Percentiles rank a stretch among this genome's conserved stretches.
phyloP scores from a whole-genome alignment of 1,140 invertebrate genomes.

The Drosophila asahinai region DNA sequence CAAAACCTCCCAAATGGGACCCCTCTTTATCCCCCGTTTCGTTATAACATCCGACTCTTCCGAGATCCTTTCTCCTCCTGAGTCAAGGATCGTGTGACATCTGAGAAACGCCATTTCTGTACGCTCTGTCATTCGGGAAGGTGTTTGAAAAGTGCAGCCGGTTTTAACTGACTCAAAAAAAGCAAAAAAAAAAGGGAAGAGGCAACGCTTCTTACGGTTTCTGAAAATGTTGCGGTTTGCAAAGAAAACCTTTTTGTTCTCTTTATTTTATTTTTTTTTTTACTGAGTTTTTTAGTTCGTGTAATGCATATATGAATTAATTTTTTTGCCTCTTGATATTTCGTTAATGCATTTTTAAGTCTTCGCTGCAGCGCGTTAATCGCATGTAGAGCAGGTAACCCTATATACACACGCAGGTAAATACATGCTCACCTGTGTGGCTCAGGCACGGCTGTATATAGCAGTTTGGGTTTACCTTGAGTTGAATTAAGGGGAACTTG shows the following conservation, averaged over 20 bases:
- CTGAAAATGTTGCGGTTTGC: conserved; percentile 82
- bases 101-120: conserved; percentile 57
- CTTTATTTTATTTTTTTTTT: conserved; percentile 1
- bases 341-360: conserved; percentile 76
- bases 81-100: conserved; percentile 36
- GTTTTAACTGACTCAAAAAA: conserved; percentile 31
- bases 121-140: conserved; percentile 43
- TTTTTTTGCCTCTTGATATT: conserved; percentile 57
- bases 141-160: conserved; percentile 72
- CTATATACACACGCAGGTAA: conserved; percentile 22
- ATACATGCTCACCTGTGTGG: neutral
- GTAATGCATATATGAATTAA: conserved; percentile 75
- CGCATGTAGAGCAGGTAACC: conserved; percentile 28
- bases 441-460: neutral
- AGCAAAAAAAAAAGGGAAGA: neutral
- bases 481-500: neutral
- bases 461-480: conserved; percentile 41
- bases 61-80: conserved; percentile 26
- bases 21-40: neutral
- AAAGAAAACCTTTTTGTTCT: conserved; percentile 63
- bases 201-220: conserved; percentile 66
- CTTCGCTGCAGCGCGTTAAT: conserved; percentile 56
- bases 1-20: too few species aligned
- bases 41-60: neutral
- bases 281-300: conserved; percentile 48